These are phyloP conservation scores for Orussus abietinus DNA, from an alignment of 1,140 invertebrate species.

Conservation along the genomic window DNA sequence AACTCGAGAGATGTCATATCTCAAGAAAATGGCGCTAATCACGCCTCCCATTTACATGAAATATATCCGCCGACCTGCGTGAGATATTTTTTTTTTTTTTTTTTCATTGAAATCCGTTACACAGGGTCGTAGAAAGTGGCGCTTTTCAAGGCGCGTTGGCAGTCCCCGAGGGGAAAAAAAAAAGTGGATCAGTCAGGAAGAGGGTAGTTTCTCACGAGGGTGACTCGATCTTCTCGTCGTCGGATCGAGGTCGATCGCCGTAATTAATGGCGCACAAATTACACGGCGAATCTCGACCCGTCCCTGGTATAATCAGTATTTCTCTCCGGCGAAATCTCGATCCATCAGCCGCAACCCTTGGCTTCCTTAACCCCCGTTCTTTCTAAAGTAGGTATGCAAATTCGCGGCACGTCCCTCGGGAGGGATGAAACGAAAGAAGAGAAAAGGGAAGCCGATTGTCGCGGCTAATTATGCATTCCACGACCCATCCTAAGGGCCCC, in stretches of 20 bases:
- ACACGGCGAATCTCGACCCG: slow-evolving; percentile 13
- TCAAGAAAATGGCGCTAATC: no score
- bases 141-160: no score
- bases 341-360: slow-evolving; percentile 8
- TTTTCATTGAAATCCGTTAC: no score
- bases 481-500: slow-evolving; percentile 9
- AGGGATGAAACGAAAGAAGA: slow-evolving; percentile 9
- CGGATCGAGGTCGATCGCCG: slow-evolving; percentile 10
- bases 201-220: no score
- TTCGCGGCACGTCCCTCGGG: not conserved
- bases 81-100: no score
- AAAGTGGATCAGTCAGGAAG: no score
- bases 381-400: slow-evolving; percentile 13
- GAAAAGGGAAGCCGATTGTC: slow-evolving; percentile 18
- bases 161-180: no score
- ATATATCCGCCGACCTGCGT: no score
- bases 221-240: not conserved
- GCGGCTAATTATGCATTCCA: slow-evolving; percentile 25
- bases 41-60: no score
- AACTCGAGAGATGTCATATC: no score
- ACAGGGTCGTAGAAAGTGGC: no score
- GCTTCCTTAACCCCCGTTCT: not conserved
- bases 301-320: not conserved
- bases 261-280: slow-evolving; percentile 23
- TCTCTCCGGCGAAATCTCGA: slow-evolving; percentile 10